Evolutionary conservation across 2,888 invertebrate species (phyloP), one percentile per base, ranked within the genome.

Genomic region (Sipha maydis): DNA sequence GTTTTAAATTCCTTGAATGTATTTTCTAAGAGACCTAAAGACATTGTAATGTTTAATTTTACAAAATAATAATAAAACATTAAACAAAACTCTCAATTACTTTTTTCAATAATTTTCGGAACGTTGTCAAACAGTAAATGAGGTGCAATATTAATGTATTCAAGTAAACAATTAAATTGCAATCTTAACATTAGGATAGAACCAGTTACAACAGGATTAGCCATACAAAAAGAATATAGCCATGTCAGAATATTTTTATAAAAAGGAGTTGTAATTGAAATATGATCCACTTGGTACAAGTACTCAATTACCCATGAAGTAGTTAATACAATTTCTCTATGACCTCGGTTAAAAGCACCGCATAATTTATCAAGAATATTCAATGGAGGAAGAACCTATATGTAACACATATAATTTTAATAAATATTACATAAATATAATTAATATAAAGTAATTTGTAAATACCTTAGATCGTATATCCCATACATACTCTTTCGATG

Each of bases 211-310:
- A 34, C 41, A 67, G 73, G 31, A 75, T n/a, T 67, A 2, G 41
- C n/a, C 48, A 48, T n/a, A 48, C 88, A 88, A 11, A 88, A 4
- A 25, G 80, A 73, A 61, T 88, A 88, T 9, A 88, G 48, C 82
- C 25, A 76, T 19, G 82, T 67, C 31, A 88, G 31, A 48, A 82
- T 14, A 7, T 61, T 82, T 82, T 88, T 75, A 48, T 88, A 76
- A 76, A 48, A 82, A 14, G 73, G 75, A 31, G 82, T 88, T 75
- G 88, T 76, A 34, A 88, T 82, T 75, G 88, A 75, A 76, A 88
- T 88, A n/a, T 67, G 28, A 75, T 88, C 88, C n/a, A 88, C 88
- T 88, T 88, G 88, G 56, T 88, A 88, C n/a, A 88, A 76, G 31
- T 82, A 88, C 34, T 88, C 88, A 67, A 88, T 82, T 67, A 88